A percentile compares a stretch with the other conserved stretches of the same genome.
Evolutionary conservation across 2,797 vertebrate genomes (phyloP).

Genomic region (Acanthurus tractus): DNA sequence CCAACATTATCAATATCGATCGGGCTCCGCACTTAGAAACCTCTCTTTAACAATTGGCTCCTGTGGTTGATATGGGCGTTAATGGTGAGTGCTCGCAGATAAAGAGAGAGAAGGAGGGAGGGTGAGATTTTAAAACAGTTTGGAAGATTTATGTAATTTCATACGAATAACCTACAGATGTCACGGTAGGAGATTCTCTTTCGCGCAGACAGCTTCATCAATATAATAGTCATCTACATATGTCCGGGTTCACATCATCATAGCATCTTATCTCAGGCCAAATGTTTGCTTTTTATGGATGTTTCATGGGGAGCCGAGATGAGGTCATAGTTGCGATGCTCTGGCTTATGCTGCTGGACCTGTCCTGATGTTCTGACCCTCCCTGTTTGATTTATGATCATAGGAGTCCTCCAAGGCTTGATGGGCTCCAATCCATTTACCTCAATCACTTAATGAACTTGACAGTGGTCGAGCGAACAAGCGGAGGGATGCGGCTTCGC

Average conservation of each 20-base stretch:
- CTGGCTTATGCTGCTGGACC: conserved; percentile 61
- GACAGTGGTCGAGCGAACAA: conserved; percentile 67
- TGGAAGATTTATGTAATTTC: conserved; percentile 96
- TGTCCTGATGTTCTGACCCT: conserved; percentile 65
- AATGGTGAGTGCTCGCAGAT: conserved; percentile 83
- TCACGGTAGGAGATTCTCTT: conserved; percentile 74
- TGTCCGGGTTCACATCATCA: conserved; percentile 63
- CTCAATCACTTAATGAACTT: conserved; percentile 85
- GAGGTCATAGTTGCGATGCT: conserved; percentile 75
- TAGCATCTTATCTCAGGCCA: conserved; percentile 70
- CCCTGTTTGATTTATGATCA: conserved; percentile 71
- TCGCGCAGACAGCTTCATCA: conserved; percentile 57
- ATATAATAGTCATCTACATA: conserved; percentile 54
- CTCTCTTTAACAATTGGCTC: conserved; percentile 93
- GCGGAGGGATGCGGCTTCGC: conserved; percentile 48
- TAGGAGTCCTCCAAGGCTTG: conserved; percentile 74
- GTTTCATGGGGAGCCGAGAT: conserved; percentile 69
- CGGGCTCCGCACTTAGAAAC: conserved; percentile 89
- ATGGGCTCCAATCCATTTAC: conserved; percentile 69
- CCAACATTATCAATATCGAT: conserved; percentile 96
- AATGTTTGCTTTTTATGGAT: conserved; percentile 77
- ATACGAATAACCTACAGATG: conserved; percentile 96
- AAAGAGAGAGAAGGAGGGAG: conserved; percentile 63
- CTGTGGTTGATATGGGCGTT: conserved; percentile 91
- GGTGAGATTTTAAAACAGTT: conserved; percentile 91